A percentile compares a stretch with the other conserved stretches of the same genome.
Conservation (phyloP, 1,140 invertebrate genomes). For the Melanaphis sacchari region DNA sequence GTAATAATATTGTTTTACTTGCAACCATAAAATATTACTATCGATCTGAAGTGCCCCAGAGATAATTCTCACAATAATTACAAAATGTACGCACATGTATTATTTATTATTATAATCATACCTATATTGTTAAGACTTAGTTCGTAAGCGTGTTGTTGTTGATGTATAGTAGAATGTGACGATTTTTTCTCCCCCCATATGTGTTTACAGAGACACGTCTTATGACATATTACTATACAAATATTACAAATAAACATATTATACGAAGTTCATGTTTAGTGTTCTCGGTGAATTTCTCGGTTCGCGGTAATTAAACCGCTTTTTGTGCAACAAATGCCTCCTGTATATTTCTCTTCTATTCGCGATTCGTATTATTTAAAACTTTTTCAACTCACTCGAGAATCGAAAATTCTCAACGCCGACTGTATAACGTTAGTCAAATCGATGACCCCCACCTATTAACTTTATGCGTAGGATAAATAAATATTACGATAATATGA, state of each 20-base stretch:
- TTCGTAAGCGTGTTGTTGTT: not conserved
- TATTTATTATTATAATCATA: conserved; percentile 1
- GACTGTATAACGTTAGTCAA: not conserved
- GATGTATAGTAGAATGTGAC: not conserved
- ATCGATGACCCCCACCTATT: not conserved
- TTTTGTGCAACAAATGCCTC: not conserved
- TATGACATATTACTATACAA: not conserved
- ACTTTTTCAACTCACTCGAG: not conserved
- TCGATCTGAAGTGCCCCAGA: not conserved
- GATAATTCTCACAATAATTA: not conserved
- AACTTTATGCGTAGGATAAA: not conserved
- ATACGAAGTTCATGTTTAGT: not conserved
- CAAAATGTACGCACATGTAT: not conserved
- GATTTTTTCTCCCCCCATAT: not conserved
- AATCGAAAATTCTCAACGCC: not conserved
- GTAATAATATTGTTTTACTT: not conserved
- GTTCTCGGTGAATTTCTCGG: not conserved
- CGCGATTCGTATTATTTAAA: not conserved
- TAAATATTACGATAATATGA: not conserved
- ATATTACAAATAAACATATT: no score
- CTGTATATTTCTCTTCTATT: not conserved
- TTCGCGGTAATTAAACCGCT: not conserved
- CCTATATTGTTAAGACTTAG: conserved; percentile 2
- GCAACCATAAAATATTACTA: not conserved
- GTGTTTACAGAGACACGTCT: not conserved